These are phyloP conservation scores for Tinamus major DNA, from an alignment of 2,797 vertebrate genomes.

Conservation along the genomic window DNA sequence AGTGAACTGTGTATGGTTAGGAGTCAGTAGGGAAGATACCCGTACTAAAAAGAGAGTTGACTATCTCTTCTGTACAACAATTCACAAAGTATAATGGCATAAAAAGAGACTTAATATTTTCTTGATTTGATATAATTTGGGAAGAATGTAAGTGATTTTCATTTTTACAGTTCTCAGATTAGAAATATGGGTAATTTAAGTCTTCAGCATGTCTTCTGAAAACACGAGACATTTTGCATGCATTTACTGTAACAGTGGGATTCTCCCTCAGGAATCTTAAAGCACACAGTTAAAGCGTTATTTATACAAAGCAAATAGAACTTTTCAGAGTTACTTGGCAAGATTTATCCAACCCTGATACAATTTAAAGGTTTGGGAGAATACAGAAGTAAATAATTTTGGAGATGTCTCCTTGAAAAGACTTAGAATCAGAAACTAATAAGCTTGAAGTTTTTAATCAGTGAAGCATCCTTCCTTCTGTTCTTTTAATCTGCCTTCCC, in stretches of 20 bases:
- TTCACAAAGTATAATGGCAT: background rate
- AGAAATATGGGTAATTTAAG: background rate
- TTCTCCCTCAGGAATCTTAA: background rate
- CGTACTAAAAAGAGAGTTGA: background rate
- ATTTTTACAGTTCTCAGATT: background rate
- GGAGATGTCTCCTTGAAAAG: background rate
- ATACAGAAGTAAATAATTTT: conserved; percentile 17
- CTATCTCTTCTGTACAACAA: background rate
- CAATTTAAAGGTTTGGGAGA: conserved; percentile 9
- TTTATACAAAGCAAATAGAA: conserved; percentile 4
- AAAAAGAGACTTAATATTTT: background rate
- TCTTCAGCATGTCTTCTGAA: background rate
- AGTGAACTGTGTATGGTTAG: background rate
- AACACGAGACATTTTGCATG: background rate
- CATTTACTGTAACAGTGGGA: conserved; percentile 12
- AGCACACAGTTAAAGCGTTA: background rate
- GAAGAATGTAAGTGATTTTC: background rate
- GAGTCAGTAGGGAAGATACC: background rate
- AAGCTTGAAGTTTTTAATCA: background rate
- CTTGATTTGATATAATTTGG: background rate
- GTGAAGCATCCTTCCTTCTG: background rate
- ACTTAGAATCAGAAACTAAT: background rate
- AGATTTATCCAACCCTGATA: background rate
- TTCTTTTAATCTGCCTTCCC: background rate
- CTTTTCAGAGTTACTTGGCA: background rate